Conservation (phyloP, 1,140 invertebrate species). For the Trigoniulus corallinus region DNA sequence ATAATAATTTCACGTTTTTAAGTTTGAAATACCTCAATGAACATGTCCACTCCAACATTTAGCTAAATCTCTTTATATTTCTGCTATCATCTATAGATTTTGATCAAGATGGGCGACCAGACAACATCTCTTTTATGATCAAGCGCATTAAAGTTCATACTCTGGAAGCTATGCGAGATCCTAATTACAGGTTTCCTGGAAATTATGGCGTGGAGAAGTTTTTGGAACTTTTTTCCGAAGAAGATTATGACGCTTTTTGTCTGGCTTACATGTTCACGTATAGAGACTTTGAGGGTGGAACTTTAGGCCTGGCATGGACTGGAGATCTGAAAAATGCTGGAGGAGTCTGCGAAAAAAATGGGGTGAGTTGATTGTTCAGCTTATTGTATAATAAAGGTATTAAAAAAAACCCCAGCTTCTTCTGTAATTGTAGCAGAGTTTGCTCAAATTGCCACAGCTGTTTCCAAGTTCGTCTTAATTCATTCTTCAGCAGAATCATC, state of each 20-base stretch:
- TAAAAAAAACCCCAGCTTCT: too few relatives aligned
- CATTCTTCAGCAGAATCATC: too few relatives aligned
- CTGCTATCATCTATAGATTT: constrained; percentile 55
- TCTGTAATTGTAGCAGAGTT: too few relatives aligned
- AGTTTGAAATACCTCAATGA: constrained; percentile 2
- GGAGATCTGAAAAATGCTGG: constrained; percentile 36
- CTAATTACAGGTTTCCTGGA: constrained; percentile 70
- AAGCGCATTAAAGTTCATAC: constrained; percentile 89
- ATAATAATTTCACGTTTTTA: too few relatives aligned
- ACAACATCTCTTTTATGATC: constrained; percentile 92
- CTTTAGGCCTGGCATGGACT: constrained; percentile 94
- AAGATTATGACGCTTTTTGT: constrained; percentile 95
- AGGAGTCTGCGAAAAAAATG: constrained; percentile 95
- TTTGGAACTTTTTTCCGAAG: constrained; percentile 89
- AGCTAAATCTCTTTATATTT: too few relatives aligned
- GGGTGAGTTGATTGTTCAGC: constrained; percentile 85
- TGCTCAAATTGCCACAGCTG: too few relatives aligned
- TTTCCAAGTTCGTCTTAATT: too few relatives aligned
- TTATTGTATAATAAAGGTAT: constrained; percentile 62
- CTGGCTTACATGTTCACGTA: constrained; percentile 98
- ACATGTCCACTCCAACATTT: background rate
- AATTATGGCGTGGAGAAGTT: constrained; percentile 99
- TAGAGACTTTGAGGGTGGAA: constrained; percentile 87
- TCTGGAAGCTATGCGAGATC: constrained; percentile 57
- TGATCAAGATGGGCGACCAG: constrained; percentile 72